Evolutionary conservation across 2,888 invertebrate genomes (phyloP).

Genomic region (Kuschelorhynchus macadamiae): DNA sequence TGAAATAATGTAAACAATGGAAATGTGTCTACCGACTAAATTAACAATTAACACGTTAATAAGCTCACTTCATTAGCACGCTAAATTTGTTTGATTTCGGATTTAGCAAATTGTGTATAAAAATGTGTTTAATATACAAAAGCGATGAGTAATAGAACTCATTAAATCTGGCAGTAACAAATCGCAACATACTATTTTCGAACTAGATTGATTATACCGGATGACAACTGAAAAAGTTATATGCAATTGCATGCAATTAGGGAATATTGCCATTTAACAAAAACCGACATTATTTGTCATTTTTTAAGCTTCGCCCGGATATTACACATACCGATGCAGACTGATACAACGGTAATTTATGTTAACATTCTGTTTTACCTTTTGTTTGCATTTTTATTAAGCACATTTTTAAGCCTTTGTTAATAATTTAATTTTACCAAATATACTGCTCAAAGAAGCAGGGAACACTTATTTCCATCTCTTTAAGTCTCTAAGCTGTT

Average conservation of each 20-base stretch:
- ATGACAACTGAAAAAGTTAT: background rate
- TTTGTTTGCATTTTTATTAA: too few relatives aligned
- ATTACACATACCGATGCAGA: too few relatives aligned
- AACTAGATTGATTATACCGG: conserved; percentile 18
- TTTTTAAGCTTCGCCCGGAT: conserved; percentile 3
- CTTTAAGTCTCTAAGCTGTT: too few relatives aligned
- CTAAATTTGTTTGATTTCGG: conserved; percentile 10
- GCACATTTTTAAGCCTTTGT: too few relatives aligned
- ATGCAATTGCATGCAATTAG: conserved; percentile 9
- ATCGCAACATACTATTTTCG: conserved; percentile 20
- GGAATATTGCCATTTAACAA: background rate
- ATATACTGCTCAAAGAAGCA: too few relatives aligned
- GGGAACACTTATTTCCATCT: too few relatives aligned
- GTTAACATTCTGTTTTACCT: too few relatives aligned
- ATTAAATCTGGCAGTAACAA: conserved; percentile 15
- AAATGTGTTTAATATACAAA: conserved; percentile 10
- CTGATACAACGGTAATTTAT: too few relatives aligned
- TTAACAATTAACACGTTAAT: conserved; percentile 19
- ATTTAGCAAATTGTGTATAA: conserved; percentile 16
- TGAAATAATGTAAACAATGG: too few relatives aligned
- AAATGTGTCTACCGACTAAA: background rate
- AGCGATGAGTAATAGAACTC: conserved; percentile 20
- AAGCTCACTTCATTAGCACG: conserved; percentile 16
- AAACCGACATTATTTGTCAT: background rate
- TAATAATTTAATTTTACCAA: too few relatives aligned